Evolutionary conservation across 37 sponge, comb jelly and placozoan species (phyloP).

Genomic region (Petrosia ficiformis): DNA sequence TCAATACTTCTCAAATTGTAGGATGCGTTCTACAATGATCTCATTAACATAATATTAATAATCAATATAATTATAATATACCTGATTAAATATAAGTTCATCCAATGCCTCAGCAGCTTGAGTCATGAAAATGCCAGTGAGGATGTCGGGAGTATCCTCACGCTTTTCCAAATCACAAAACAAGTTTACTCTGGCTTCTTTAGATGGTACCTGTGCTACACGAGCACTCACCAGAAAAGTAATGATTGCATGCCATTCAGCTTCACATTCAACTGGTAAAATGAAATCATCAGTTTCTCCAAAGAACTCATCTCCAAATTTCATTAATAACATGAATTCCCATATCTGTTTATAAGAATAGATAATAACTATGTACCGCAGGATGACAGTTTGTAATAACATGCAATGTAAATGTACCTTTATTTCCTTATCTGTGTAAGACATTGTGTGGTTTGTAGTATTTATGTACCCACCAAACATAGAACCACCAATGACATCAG

Average conservation of each 20-base stretch:
- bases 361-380: too few species aligned
- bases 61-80: not conserved
- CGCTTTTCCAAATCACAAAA: too few species aligned
- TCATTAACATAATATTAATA: not conserved
- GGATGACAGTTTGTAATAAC: not conserved
- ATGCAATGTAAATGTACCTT: not conserved
- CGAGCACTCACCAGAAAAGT: too few species aligned
- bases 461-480: not conserved
- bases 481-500: constrained; percentile 1
- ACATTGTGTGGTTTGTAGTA: not conserved
- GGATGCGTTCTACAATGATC: not conserved
- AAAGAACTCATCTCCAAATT: too few species aligned
- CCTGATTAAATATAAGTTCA: not conserved
- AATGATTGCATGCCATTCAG: too few species aligned
- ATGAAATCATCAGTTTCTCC: too few species aligned
- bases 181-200: too few species aligned
- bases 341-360: too few species aligned
- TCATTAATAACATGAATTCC: too few species aligned
- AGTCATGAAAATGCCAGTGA: not conserved
- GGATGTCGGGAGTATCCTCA: too few species aligned
- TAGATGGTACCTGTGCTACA: too few species aligned
- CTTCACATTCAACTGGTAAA: too few species aligned
- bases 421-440: not conserved
- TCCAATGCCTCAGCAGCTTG: constrained; percentile 3
- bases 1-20: not conserved